phyloP scores from a whole-genome alignment of 2,797 vertebrate genomes.

The Channallabes apus region DNA sequence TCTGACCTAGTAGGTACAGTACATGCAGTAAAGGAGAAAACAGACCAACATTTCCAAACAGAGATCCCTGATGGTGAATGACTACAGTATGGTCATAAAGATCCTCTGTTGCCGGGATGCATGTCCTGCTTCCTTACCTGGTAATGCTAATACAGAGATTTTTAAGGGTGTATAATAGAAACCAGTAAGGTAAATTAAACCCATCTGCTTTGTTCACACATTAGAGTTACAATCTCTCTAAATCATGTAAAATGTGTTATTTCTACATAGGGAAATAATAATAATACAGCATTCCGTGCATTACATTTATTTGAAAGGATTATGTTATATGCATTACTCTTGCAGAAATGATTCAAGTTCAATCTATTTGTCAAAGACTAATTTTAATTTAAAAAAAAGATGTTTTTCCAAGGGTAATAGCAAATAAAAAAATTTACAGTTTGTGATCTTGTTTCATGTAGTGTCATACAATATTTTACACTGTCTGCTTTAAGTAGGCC shows the following conservation, averaged over 20 bases:
- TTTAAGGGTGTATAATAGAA: conserved; percentile 1
- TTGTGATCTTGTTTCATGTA: conserved; percentile 77
- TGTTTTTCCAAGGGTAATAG: conserved; percentile 75
- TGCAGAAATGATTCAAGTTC: conserved; percentile 41
- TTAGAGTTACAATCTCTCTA: background rate
- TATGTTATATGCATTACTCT: conserved; percentile 4
- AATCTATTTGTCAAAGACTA: conserved; percentile 64
- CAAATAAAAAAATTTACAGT: conserved; percentile 76
- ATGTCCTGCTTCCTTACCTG: background rate
- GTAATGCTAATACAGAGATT: conserved; percentile 15
- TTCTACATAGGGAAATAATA: background rate
- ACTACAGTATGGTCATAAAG: background rate
- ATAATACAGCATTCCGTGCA: conserved; percentile 6
- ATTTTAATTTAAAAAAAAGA: conserved; percentile 72
- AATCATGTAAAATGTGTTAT: background rate
- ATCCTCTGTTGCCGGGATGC: background rate
- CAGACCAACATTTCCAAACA: background rate
- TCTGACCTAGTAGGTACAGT: background rate
- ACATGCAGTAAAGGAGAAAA: background rate
- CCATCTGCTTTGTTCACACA: background rate
- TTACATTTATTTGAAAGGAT: conserved; percentile 9
- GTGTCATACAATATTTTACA: conserved; percentile 74
- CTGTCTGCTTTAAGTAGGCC: conserved; percentile 69
- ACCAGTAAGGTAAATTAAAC: background rate
- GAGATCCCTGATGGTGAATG: conserved; percentile 2